These are phyloP conservation scores for Tokudaia tokunoshimensis DNA, from an alignment of 2,797 vertebrate species.

Conservation along the genomic window DNA sequence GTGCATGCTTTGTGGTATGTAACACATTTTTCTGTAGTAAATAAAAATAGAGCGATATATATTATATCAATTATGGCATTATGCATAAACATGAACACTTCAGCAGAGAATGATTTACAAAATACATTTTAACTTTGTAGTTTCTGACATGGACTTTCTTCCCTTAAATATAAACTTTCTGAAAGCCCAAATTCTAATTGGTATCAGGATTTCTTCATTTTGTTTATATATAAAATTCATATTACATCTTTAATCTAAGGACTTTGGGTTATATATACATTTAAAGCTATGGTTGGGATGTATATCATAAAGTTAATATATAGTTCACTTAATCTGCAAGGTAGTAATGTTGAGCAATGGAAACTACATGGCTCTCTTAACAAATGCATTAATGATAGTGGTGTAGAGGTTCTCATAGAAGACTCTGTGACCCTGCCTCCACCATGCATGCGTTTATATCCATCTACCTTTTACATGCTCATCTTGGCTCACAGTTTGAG, in stretches of 20 bases:
- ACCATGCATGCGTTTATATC: no score
- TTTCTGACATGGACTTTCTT: constrained; percentile 47
- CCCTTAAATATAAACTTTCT: constrained; percentile 25
- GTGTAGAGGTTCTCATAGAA: background rate
- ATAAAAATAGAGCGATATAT: background rate
- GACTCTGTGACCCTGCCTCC: background rate
- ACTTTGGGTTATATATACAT: background rate
- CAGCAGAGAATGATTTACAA: background rate
- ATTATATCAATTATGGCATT: background rate
- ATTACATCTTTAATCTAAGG: constrained; percentile 21
- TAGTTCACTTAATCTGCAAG: background rate
- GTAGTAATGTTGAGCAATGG: background rate
- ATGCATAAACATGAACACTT: background rate
- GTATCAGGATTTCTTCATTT: background rate
- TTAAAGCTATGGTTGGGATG: background rate
- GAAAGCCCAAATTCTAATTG: background rate
- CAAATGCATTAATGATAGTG: background rate
- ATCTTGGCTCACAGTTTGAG: background rate
- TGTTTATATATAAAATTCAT: background rate
- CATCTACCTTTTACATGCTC: background rate
- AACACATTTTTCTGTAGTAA: background rate
- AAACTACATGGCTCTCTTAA: background rate
- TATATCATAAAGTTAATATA: background rate
- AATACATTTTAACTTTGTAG: constrained; percentile 1
- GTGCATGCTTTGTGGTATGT: constrained; percentile 7